Evolutionary conservation across 2,888 invertebrate species (phyloP).

Genomic region (Fabriciana adippe): DNA sequence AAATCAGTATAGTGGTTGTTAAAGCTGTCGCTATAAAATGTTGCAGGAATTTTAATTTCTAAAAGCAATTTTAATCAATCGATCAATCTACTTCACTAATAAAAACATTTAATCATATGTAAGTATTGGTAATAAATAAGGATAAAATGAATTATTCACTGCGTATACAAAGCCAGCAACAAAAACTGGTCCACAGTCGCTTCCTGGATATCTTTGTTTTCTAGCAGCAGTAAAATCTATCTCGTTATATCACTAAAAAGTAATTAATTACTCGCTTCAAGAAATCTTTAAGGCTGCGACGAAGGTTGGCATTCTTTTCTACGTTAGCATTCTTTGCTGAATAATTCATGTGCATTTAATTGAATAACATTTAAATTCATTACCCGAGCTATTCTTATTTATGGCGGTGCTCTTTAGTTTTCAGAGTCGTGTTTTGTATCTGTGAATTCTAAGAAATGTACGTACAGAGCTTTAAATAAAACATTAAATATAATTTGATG

Average conservation of each 20-base stretch:
- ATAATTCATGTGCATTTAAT: slow-evolving; percentile 78
- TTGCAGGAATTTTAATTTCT: slow-evolving; percentile 18
- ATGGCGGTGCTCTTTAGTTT: slow-evolving; percentile 36
- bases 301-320: slow-evolving; percentile 67
- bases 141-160: slow-evolving; percentile 28
- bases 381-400: slow-evolving; percentile 49
- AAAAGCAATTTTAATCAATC: slow-evolving; percentile 23
- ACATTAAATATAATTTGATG: neutral
- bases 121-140: slow-evolving; percentile 24
- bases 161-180: slow-evolving; percentile 20
- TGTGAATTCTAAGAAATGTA: neutral
- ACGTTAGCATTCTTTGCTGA: slow-evolving; percentile 71
- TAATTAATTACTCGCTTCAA: slow-evolving; percentile 67
- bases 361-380: slow-evolving; percentile 78
- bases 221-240: slow-evolving; percentile 31
- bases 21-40: slow-evolving; percentile 5
- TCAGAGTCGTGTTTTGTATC: slow-evolving; percentile 18
- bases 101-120: slow-evolving; percentile 18
- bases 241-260: slow-evolving; percentile 45
- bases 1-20: slow-evolving; percentile 13
- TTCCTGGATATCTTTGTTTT: slow-evolving; percentile 38
- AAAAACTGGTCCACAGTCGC: slow-evolving; percentile 29
- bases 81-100: slow-evolving; percentile 17
- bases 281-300: slow-evolving; percentile 56
- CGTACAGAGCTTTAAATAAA: neutral